Evolutionary conservation across 2,113 vertebrate species (phyloP).

Genomic region (Nibea coibor): DNA sequence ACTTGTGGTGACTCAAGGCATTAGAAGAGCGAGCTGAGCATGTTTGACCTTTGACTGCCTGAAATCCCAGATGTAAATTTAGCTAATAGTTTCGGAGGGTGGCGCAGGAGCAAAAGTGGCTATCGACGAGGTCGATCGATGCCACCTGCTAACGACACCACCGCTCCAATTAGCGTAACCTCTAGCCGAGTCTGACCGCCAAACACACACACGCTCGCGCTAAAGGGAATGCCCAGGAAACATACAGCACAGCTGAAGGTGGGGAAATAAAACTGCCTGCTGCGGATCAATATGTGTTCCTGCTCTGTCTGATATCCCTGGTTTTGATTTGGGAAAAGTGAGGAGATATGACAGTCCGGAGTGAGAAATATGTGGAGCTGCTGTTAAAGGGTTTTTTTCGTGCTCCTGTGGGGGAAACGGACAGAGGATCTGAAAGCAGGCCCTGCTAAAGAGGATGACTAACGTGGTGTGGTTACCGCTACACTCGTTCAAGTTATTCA

Average conservation of each 20-base stretch:
- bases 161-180: conserved; percentile 78
- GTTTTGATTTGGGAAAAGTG: conserved; percentile 51
- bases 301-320: conserved; percentile 35
- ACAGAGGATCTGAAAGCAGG: conserved; percentile 42
- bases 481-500: conserved; percentile 77
- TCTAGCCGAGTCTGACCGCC: conserved; percentile 44
- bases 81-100: conserved; percentile 78
- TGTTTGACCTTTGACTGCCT: conserved; percentile 77
- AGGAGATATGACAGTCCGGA: conserved; percentile 59
- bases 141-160: conserved; percentile 81
- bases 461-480: conserved; percentile 61
- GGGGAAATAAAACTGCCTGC: conserved; percentile 38
- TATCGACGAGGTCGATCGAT: conserved; percentile 80
- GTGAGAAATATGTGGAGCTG: conserved; percentile 44
- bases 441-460: conserved; percentile 75
- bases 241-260: conserved; percentile 19
- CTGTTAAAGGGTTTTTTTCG: conserved; percentile 34
- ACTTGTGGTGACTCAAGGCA: conserved; percentile 56
- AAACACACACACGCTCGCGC: conserved; percentile 29
- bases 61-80: conserved; percentile 82
- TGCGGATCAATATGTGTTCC: conserved; percentile 65
- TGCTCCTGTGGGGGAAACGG: conserved; percentile 22
- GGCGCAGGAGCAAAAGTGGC: conserved; percentile 75
- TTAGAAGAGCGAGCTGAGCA: conserved; percentile 62
- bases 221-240: conserved; percentile 45